Evolutionary conservation across 2,797 vertebrate genomes (phyloP).

Genomic region (Mormyrus hasselquistii): DNA sequence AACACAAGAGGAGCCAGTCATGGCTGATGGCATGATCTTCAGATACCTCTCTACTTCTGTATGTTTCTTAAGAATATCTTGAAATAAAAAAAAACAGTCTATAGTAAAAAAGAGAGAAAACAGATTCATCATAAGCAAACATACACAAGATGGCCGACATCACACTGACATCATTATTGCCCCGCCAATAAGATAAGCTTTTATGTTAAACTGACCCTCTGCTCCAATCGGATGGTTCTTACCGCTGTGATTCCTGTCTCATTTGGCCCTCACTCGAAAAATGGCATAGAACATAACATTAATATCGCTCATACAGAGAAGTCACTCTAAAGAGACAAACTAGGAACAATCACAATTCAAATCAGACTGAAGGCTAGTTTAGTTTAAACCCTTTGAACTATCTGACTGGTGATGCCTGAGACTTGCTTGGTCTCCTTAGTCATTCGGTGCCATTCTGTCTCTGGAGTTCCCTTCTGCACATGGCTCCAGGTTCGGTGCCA

Average conservation of each 20-base stretch:
- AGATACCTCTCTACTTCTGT: background rate
- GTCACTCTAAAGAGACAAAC: background rate
- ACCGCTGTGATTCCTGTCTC: background rate
- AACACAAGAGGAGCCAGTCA: background rate
- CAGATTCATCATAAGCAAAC: background rate
- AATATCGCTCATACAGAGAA: background rate
- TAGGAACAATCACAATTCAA: background rate
- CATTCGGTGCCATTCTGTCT: background rate
- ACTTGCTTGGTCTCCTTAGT: background rate
- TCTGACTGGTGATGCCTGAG: background rate
- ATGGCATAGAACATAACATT: conserved; percentile 1
- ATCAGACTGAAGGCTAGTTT: background rate
- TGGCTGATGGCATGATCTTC: background rate
- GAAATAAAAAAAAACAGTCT: background rate
- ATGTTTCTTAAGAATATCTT: background rate
- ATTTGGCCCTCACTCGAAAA: background rate
- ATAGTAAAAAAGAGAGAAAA: background rate
- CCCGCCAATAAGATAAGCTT: background rate
- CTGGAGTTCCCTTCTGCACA: too few species aligned
- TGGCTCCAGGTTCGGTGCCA: too few species aligned
- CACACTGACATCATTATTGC: background rate
- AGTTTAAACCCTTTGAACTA: background rate
- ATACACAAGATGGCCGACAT: background rate
- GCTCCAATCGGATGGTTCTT: background rate
- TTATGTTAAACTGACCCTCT: background rate